phyloP scores from a whole-genome alignment of 1,140 invertebrate species.

The Oedothorax gibbosus region DNA sequence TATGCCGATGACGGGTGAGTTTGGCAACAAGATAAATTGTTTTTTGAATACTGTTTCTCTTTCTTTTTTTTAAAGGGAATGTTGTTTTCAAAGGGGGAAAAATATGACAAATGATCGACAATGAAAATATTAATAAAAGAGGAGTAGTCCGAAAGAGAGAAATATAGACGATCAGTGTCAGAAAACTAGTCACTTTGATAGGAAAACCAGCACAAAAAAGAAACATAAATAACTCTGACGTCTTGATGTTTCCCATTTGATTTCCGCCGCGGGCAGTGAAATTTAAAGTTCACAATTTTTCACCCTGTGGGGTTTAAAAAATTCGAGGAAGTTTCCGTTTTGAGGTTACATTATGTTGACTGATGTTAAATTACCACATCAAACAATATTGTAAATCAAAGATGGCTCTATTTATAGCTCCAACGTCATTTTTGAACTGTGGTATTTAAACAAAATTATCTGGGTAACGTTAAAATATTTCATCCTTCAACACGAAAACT shows the following conservation, averaged over 20 bases:
- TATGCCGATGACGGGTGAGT: conserved; percentile 21
- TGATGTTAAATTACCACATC: background rate
- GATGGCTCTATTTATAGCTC: no score
- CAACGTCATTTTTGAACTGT: no score
- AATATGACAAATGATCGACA: conserved; percentile 59
- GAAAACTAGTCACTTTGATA: conserved; percentile 31
- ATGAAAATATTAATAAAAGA: conserved; percentile 59
- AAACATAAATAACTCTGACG: conserved; percentile 54
- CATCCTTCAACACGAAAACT: no score
- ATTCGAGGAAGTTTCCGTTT: conserved; percentile 7
- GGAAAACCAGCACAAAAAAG: conserved; percentile 19
- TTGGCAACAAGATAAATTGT: conserved; percentile 54
- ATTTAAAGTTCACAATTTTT: conserved; percentile 44
- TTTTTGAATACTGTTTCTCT: conserved; percentile 29
- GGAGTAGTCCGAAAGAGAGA: conserved; percentile 19
- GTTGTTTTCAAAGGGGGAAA: conserved; percentile 53
- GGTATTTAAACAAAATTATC: no score
- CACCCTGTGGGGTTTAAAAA: background rate
- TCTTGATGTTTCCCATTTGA: conserved; percentile 37
- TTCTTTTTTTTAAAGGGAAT: conserved; percentile 22
- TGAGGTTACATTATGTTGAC: background rate
- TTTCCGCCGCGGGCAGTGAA: conserved; percentile 35
- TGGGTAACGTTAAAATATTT: no score
- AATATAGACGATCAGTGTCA: conserved; percentile 44
- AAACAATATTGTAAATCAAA: no score